Evolutionary conservation across 2,888 invertebrate species (phyloP).

Genomic region (Parascotia fuliginaria): DNA sequence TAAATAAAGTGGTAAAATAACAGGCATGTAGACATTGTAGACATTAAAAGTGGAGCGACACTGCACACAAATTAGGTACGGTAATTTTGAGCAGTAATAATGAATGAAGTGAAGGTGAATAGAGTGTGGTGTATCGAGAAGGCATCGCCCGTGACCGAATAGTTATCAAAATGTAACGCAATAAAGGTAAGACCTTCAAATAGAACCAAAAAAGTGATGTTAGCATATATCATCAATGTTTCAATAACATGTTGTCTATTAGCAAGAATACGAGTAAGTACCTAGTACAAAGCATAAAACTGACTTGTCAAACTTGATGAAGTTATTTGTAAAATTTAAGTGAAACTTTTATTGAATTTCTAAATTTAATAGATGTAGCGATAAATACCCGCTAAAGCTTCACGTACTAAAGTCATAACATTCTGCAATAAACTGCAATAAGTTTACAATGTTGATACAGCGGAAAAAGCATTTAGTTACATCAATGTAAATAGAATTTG

Average conservation of each 20-base stretch:
- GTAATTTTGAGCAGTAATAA: constrained; percentile 35
- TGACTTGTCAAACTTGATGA: too few relatives aligned
- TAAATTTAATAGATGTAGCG: too few relatives aligned
- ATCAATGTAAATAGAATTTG: constrained; percentile 1
- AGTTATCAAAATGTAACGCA: constrained; percentile 47
- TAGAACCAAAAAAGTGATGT: constrained; percentile 22
- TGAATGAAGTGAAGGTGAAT: constrained; percentile 55
- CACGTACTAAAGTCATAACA: too few relatives aligned
- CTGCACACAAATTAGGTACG: constrained; percentile 9
- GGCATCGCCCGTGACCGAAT: constrained; percentile 51
- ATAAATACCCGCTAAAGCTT: too few relatives aligned
- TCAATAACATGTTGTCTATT: too few relatives aligned
- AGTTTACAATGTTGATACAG: neutral
- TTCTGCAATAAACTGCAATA: too few relatives aligned
- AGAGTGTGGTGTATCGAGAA: constrained; percentile 49
- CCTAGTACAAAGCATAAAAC: too few relatives aligned
- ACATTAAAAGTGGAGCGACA: constrained; percentile 31
- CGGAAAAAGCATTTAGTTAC: neutral
- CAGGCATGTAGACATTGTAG: neutral
- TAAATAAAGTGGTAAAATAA: neutral
- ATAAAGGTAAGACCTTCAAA: constrained; percentile 52
- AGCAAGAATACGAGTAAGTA: too few relatives aligned
- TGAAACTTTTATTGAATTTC: too few relatives aligned
- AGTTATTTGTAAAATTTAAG: too few relatives aligned
- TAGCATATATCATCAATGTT: constrained; percentile 12